Evolutionary conservation across 2,113 vertebrate genomes (phyloP), one percentile per base, ranked within the genome.

Genomic region (Cyprinodon brontotheroides): DNA sequence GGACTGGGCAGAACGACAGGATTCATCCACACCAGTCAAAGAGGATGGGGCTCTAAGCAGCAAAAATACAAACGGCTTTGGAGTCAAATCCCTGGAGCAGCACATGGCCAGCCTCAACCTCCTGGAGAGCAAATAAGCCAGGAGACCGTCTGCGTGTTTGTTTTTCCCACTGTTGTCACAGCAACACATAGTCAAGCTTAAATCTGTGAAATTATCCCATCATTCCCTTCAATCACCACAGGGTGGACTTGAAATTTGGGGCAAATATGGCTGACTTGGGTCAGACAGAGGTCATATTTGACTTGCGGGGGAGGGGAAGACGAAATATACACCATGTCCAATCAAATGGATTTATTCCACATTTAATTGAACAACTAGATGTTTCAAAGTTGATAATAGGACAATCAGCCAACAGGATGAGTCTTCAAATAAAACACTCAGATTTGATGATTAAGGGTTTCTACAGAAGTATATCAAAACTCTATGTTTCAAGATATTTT

Each of bases 121-220:
- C 92, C 92, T 95, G 84, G 96, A 97, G 85, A 96, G 94, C 92
- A 96, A 96, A 91, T 95, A 94, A 93, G 84, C 82, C 76, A 53
- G 67, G 38, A 75, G 50, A 59, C 2, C 3, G 45, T 64, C 72
- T 10, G 40, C 45, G 15, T 50, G 14, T 80, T 68, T 20, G 48
- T 57, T 29, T 53, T 29, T 78, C 4, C 38, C 65, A 3, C 75
- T 68, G 59, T 61, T 10, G 38, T 66, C 6, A 69, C 64, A 87
- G 47, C 78, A 77, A 70, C 79, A 80, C 83, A 82, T 71, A 81
- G 77, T 57, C 60, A 22, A 71, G 71, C 13, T 73, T 81, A 85
- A 68, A 43, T 76, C 65, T 70, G 65, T 70, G 37, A 83, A 76
- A 70, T 39, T 63, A 13, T 47, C 66, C 73, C 73, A 12, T 82